Percentiles rank a stretch among this genome's conserved stretches.
phyloP scores from a whole-genome alignment of 2,797 vertebrate species.

The Furcifer pardalis region DNA sequence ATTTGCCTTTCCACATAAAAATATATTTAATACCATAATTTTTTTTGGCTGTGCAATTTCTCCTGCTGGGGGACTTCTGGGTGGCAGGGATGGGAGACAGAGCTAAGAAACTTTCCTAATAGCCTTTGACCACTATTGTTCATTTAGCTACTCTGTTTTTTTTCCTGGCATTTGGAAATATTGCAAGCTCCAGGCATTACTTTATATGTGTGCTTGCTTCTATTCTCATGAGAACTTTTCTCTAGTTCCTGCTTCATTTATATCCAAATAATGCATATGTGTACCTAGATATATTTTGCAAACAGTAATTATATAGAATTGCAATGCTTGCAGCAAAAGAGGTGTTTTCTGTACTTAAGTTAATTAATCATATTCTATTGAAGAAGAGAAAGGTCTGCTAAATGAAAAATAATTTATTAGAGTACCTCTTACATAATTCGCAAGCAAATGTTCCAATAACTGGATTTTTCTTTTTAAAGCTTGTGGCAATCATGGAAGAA shows the following conservation, averaged over 20 bases:
- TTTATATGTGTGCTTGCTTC: slow-evolving; percentile 4
- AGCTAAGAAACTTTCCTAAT: not conserved
- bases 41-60: not conserved
- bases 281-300: slow-evolving; percentile 5
- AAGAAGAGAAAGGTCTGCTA: not conserved
- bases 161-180: slow-evolving; percentile 25
- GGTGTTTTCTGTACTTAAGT: not conserved
- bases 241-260: not conserved
- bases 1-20: not conserved
- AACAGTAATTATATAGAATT: slow-evolving; percentile 3
- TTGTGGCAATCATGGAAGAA: not conserved
- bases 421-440: slow-evolving; percentile 7
- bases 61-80: not conserved
- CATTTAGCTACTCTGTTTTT: slow-evolving; percentile 7
- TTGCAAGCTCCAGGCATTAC: not conserved
- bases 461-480: not conserved
- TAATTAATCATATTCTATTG: not conserved
- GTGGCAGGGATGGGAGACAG: not conserved
- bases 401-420: slow-evolving; percentile 30
- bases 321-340: not conserved
- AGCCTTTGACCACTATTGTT: not conserved
- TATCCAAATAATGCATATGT: slow-evolving; percentile 5
- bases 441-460: not conserved
- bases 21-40: slow-evolving; percentile 1
- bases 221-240: slow-evolving; percentile 28